Base-by-base conservation (phyloP, 2,888 invertebrate species). In the Mechanitis messenoides region DNA sequence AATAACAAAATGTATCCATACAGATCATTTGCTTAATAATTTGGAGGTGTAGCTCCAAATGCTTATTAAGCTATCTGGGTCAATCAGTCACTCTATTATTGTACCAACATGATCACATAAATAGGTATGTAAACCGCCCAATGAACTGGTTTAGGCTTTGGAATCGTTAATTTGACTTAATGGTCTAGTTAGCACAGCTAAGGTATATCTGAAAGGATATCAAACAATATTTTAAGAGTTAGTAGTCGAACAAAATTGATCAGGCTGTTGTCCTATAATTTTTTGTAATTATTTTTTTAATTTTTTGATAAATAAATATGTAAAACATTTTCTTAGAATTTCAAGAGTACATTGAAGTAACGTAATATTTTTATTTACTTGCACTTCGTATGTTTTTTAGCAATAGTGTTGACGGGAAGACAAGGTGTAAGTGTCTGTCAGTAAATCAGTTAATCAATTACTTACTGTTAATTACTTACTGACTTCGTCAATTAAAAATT, bases 171-270 rank as follows among this genome's bases (percentile, higher is more conserved):
- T 63, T 59, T 54, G 59, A 61, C 60, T 46, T 9, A 59, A 61
- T 55, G 63, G 42, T 65, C 63, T 60, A 63, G 54, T 65, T 65
- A 56, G 47, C 59, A 56, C 55, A 53, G 45, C 55, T 20, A 7
- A 20, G 38, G 38, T 45, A 55, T 53, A 47, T 58, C 45, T 42
- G 58, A 55, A 62, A 59, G 59, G 45, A 59, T 63, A 57, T 61
- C 55, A 46, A 42, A 38, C 58, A 55, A 57, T 60, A 58, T 55
- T 50, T 45, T 35, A 58, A n/a, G 53, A 60, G 31, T 38, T 59
- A 59, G 54, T 60, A 38, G 55, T 50, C 28, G 35, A 46, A 47
- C 56, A 5, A 59, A 50, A 56, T n/a, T 56, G 45, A 12, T 7
- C 12, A 61, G 7, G 20, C 20, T 20, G 20, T 20, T 20, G 20